Conservation (phyloP, 2,888 invertebrate species). For the Sclerodermus sp. region DNA sequence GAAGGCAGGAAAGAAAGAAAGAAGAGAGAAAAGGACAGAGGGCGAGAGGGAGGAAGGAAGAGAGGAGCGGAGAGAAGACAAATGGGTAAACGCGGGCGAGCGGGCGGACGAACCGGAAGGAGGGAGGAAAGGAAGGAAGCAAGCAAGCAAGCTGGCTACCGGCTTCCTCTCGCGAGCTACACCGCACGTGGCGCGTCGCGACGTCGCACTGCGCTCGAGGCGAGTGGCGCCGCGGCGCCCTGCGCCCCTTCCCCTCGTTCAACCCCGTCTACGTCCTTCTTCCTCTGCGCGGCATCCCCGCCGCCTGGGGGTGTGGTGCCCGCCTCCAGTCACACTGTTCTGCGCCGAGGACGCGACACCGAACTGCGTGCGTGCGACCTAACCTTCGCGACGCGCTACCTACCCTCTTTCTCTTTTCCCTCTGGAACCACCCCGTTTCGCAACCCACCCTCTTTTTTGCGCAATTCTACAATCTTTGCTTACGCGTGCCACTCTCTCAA, state of each 20-base stretch:
- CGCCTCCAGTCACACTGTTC: slow-evolving; percentile 50
- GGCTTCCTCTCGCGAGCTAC: neutral
- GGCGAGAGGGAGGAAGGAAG: neutral
- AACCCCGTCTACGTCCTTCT: slow-evolving; percentile 5
- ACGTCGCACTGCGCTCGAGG: slow-evolving; percentile 58
- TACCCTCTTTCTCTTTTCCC: neutral
- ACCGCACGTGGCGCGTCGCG: slow-evolving; percentile 58
- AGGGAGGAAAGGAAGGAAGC: slow-evolving; percentile 7
- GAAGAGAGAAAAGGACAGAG: slow-evolving; percentile 1
- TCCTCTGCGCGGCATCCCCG: slow-evolving; percentile 32
- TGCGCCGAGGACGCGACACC: slow-evolving; percentile 21
- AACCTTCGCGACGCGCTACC: slow-evolving; percentile 15
- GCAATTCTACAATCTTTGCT: no score
- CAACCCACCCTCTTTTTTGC: no score
- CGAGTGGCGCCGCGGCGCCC: slow-evolving; percentile 49
- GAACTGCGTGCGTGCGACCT: slow-evolving; percentile 11
- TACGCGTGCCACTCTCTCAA: no score
- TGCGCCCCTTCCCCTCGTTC: slow-evolving; percentile 18
- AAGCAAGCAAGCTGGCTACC: slow-evolving; percentile 1
- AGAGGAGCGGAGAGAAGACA: slow-evolving; percentile 5
- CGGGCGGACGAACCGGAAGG: slow-evolving; percentile 5
- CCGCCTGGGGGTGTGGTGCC: slow-evolving; percentile 44
- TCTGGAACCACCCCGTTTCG: neutral
- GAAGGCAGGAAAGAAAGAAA: slow-evolving; percentile 1
- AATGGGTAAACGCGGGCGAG: no score